Evolutionary conservation across 2,113 vertebrate genomes (phyloP).

Genomic region (Ploceus nigricollis): DNA sequence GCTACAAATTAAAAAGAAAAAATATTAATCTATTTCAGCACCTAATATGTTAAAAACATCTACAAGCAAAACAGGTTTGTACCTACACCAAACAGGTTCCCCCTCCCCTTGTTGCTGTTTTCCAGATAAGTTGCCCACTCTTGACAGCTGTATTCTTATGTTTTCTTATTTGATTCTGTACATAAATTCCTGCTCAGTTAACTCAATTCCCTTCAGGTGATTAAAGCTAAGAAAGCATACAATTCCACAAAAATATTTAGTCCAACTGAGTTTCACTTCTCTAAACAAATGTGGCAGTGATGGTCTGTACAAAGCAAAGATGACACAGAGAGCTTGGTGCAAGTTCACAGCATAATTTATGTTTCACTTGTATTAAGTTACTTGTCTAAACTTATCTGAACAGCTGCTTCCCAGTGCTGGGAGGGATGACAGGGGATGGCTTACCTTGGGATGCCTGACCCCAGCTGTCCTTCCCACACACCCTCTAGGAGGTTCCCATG

Average conservation of each 20-base stretch:
- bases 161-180: background rate
- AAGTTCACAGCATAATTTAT: background rate
- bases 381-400: slow-evolving; percentile 5
- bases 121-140: background rate
- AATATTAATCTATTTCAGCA: background rate
- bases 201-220: background rate
- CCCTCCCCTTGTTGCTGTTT: background rate
- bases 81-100: background rate
- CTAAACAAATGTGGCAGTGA: background rate
- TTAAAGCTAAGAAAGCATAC: background rate
- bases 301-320: background rate
- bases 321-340: rapidly evolving
- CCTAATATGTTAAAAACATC: background rate
- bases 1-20: background rate
- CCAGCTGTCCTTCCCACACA: background rate
- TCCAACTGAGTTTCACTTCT: background rate
- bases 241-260: background rate
- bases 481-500: background rate
- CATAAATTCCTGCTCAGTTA: background rate
- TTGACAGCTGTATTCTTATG: background rate
- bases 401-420: background rate
- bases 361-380: background rate
- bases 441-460: background rate
- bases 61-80: background rate
- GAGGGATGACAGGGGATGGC: background rate